Evolutionary conservation across 2,113 vertebrate species (phyloP).

Genomic region (Hoplias malabaricus): DNA sequence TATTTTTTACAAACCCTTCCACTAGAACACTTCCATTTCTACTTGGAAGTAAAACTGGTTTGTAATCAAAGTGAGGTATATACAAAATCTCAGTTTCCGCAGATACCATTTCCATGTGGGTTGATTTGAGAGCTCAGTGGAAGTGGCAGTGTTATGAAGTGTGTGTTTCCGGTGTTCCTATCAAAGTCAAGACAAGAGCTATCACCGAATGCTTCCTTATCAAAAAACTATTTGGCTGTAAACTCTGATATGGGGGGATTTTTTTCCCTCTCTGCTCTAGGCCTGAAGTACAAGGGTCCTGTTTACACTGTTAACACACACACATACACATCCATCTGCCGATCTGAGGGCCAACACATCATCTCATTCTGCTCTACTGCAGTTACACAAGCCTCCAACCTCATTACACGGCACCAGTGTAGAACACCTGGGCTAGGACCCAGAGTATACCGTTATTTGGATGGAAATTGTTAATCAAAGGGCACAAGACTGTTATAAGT

Average conservation of each 20-base stretch:
- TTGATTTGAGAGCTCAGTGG: background rate
- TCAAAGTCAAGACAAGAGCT: slow-evolving; percentile 64
- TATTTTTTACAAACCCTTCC: too few relatives aligned
- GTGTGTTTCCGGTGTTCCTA: slow-evolving; percentile 62
- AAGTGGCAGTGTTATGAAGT: slow-evolving; percentile 59
- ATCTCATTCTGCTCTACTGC: slow-evolving; percentile 53
- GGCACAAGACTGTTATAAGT: too few relatives aligned
- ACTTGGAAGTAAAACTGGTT: background rate
- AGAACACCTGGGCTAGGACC: too few relatives aligned
- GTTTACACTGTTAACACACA: slow-evolving; percentile 64
- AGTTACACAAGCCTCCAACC: slow-evolving; percentile 54
- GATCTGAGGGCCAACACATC: slow-evolving; percentile 53
- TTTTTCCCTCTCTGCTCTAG: slow-evolving; percentile 55
- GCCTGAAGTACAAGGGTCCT: slow-evolving; percentile 68
- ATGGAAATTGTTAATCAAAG: too few relatives aligned
- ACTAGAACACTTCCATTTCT: too few relatives aligned
- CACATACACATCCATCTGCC: slow-evolving; percentile 55
- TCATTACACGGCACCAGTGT: background rate
- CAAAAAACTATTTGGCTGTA: slow-evolving; percentile 70
- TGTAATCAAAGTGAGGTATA: background rate
- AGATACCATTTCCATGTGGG: background rate
- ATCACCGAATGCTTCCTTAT: slow-evolving; percentile 70
- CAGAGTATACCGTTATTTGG: too few relatives aligned
- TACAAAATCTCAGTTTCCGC: background rate
- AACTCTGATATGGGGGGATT: slow-evolving; percentile 64